Evolutionary conservation across 2,113 vertebrate genomes (phyloP), one percentile per base, ranked within the genome.

Genomic region (Mirza zaza): DNA sequence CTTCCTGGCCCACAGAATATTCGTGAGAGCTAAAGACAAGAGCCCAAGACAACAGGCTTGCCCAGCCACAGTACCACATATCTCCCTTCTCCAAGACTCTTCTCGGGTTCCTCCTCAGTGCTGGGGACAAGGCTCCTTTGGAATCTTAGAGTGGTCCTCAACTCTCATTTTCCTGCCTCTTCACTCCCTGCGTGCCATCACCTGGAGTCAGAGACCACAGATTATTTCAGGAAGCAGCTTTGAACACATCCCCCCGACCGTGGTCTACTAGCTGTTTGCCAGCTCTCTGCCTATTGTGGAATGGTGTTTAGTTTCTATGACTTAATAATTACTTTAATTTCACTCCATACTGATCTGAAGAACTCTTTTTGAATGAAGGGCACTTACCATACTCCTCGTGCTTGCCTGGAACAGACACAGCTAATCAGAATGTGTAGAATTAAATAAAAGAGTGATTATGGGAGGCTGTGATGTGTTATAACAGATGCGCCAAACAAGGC

Each of bases 281-380:
- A 86, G 61, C 97, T 71, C 61, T 98, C 21, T 88, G 96, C 96
- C 81, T 67, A 73, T 52, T 85, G 84, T 95, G 94, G 29, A 98
- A 97, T 96, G 94, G 90, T n/a, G 36, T 98, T 97, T 97, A 63
- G 70, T 98, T 98, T 97, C 97, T 96, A 95, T 95, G 94, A 85
- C 96, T 97, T 98, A 98, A 96, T 98, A 97, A 97, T 97, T 97
- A 95, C 92, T 95, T 98, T 97, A 95, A 97, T 98, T 98, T 98
- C 97, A 75, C 92, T 91, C 97, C 92, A 91, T 91, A 97, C 85
- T 92, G 97, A 90, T 93, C 89, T 97, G 97, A 98, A 97, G 92
- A 98, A 94, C 92, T 94, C 97, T 70, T 97, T 98, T 59, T 79
- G 97, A 98, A 87, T 96, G 97, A 98, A 98, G 96, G 86, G 79